Base-by-base conservation (phyloP, 2,888 invertebrate species). In the Meliscaeva auricollis region DNA sequence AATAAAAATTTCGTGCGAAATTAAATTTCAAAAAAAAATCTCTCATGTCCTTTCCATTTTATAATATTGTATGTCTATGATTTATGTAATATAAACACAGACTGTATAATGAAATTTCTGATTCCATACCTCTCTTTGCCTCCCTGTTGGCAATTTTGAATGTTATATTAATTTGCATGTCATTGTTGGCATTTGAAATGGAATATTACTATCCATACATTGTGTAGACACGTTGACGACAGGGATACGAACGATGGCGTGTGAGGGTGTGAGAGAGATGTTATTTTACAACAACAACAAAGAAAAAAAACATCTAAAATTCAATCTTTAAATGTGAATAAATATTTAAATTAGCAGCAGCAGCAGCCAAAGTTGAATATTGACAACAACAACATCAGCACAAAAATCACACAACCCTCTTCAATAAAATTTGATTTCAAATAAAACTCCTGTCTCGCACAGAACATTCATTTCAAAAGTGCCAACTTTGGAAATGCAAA, bases 281-380 rank as follows among this genome's bases (percentile, higher is more conserved):
- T 15, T 11, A 15, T 17, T n/a, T n/a, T n/a, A n/a, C n/a, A n/a
- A n/a, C n/a, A n/a, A n/a, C n/a, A n/a, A n/a, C n/a, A n/a, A n/a
- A n/a, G n/a, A n/a, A n/a, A n/a, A n/a, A n/a, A n/a, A n/a, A 44
- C 60, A 50, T 69, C 60, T n/a, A 69, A 82, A 68, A 77, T 82
- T 77, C 82, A 72, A 82, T 82, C 70, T 72, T 74, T 74, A 56
- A 83, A 78, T 69, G 62, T 83, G 78, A 69, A 83, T 83, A 78
- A 83, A 83, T 83, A 83, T 83, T 78, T 78, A 83, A 83, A 83
- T 83, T 83, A 83, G 78, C 73, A 73, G 8, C 46, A 26, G 41
- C 58, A 58, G 26, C 41, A 48, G 46, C 41, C 15, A 13, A 22
- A 52, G 58, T 64, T 52, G 48, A 72, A 58, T 58, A 66, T 64